These are phyloP conservation scores for Andricus quercusramuli DNA, from an alignment of 2,888 invertebrate genomes.

Conservation along the genomic window DNA sequence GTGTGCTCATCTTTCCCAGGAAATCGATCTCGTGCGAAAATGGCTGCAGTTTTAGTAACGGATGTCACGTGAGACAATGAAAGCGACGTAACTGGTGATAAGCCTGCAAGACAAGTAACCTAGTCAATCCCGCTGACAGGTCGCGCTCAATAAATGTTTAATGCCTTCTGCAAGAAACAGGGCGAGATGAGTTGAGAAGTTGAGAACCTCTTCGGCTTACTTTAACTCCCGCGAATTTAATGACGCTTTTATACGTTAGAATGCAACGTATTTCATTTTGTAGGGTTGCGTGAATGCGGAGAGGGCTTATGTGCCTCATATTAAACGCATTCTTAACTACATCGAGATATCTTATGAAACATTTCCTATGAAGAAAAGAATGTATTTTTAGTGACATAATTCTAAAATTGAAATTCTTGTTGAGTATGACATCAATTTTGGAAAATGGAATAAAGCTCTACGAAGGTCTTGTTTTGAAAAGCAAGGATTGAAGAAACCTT, in stretches of 20 bases:
- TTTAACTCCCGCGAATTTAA: slow-evolving; percentile 19
- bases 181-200: slow-evolving; percentile 6
- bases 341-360: slow-evolving; percentile 14
- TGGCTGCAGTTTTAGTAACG: not conserved
- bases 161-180: not conserved
- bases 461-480: too few species aligned
- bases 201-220: slow-evolving; percentile 17
- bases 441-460: too few species aligned
- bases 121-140: not conserved
- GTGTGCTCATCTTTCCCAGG: slow-evolving; percentile 51
- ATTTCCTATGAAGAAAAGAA: not conserved
- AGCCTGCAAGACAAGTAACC: not conserved
- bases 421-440: too few species aligned
- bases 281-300: not conserved
- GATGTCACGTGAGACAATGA: slow-evolving; percentile 17
- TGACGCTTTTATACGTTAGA: slow-evolving; percentile 25
- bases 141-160: not conserved
- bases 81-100: not conserved
- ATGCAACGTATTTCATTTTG: slow-evolving; percentile 26
- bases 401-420: not conserved
- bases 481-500: too few species aligned
- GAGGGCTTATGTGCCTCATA: not conserved
- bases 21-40: slow-evolving; percentile 58
- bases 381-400: not conserved
- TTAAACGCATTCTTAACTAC: slow-evolving; percentile 25